phyloP scores from a whole-genome alignment of 53 echinoderm and acorn worm genomes.

The Zoroaster sp. region DNA sequence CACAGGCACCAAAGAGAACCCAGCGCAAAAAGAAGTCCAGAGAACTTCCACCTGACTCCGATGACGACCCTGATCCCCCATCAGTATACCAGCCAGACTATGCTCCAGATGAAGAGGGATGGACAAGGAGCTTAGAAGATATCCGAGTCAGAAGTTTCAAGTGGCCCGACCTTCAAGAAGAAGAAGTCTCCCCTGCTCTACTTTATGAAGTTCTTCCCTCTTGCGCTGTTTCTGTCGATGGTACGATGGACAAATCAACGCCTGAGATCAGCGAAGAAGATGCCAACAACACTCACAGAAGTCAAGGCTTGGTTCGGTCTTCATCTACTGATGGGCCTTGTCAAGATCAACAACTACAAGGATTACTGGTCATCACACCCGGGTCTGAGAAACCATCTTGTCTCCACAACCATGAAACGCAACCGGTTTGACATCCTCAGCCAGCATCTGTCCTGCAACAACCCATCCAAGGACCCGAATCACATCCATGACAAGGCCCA shows the following conservation, averaged over 20 bases:
- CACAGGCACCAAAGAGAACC: too few relatives aligned
- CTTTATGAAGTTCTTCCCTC: not conserved
- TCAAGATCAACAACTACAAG: not conserved
- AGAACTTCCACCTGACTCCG: too few relatives aligned
- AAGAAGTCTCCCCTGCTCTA: not conserved
- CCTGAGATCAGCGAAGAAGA: not conserved
- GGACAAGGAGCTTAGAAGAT: too few relatives aligned
- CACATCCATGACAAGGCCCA: too few relatives aligned
- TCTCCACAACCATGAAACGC: constrained; percentile 8
- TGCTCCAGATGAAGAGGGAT: too few relatives aligned
- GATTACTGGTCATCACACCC: constrained; percentile 35
- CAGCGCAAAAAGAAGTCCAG: too few relatives aligned
- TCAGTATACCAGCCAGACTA: too few relatives aligned
- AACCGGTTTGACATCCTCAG: constrained; percentile 8
- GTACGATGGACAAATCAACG: constrained; percentile 9
- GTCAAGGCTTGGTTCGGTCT: constrained; percentile 24
- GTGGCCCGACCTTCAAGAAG: too few relatives aligned
- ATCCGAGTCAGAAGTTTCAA: too few relatives aligned
- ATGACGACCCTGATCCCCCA: too few relatives aligned
- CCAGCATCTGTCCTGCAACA: too few relatives aligned
- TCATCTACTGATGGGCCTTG: constrained; percentile 32
- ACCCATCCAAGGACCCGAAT: too few relatives aligned
- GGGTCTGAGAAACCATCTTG: not conserved
- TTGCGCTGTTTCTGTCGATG: not conserved
- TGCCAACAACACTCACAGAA: not conserved